Evolutionary conservation across 2,113 vertebrate species (phyloP).

Genomic region (Solea solea): DNA sequence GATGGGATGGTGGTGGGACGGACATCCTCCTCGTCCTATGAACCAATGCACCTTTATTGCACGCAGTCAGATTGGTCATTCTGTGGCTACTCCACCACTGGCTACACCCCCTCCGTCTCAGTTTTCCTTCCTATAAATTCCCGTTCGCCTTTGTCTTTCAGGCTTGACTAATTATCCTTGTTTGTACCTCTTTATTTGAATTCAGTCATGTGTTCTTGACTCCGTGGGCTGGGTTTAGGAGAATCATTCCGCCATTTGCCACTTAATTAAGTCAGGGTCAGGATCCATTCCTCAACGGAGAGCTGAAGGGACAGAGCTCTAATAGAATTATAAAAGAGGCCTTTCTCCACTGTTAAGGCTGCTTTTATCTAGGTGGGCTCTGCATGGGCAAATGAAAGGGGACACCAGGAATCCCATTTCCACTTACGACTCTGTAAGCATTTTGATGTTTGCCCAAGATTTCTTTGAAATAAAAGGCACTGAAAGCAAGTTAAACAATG

Average conservation of each 20-base stretch:
- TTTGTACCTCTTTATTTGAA: conserved; percentile 85
- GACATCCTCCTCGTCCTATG: conserved; percentile 70
- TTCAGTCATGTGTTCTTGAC: conserved; percentile 84
- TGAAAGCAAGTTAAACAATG: conserved; percentile 19
- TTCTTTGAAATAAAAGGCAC: conserved; percentile 28
- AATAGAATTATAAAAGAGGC: conserved; percentile 78
- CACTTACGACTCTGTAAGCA: conserved; percentile 38
- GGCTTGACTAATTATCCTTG: conserved; percentile 86
- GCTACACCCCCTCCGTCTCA: conserved; percentile 69
- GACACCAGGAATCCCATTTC: conserved; percentile 66
- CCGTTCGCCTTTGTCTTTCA: conserved; percentile 79
- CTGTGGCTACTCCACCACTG: conserved; percentile 39
- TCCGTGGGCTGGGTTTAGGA: conserved; percentile 79
- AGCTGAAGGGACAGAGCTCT: conserved; percentile 67
- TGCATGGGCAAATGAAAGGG: conserved; percentile 65
- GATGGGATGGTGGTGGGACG: conserved; percentile 66
- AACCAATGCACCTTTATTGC: conserved; percentile 71
- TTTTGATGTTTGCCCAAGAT: conserved; percentile 57
- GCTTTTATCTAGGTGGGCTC: conserved; percentile 60
- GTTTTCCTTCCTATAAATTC: conserved; percentile 76
- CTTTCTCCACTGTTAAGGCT: conserved; percentile 67
- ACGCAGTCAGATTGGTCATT: conserved; percentile 70
- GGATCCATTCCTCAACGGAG: conserved; percentile 76
- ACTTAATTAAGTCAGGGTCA: conserved; percentile 84
- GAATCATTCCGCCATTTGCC: conserved; percentile 84